Base-by-base conservation (phyloP, 2,113 vertebrate genomes). In the Buteo buteo region DNA sequence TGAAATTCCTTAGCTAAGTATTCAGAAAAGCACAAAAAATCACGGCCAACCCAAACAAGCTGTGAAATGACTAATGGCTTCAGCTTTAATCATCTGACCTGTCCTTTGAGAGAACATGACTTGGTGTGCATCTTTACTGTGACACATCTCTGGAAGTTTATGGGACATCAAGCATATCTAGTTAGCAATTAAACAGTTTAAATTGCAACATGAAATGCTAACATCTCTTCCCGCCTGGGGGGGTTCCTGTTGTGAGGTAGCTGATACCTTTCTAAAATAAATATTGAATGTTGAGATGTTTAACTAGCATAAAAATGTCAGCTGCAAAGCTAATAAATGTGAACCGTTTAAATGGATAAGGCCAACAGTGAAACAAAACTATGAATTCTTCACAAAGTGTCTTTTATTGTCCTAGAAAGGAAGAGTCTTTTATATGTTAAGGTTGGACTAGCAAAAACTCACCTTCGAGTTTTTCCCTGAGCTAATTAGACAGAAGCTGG, bases 11-110 rank as follows among this genome's bases (percentile, higher is more conserved):
- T n/a, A 59, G 42, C 40, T 65, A 34, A 74, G 49, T 90, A 50
- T 87, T 91, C 82, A 47, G 74, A 93, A 90, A 92, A 44, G 55
- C 85, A 79, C 61, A 78, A 95, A 94, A 95, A 79, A 71, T 44
- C 74, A 64, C 3, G 1, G 82, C 79, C 90, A 77, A 62, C 38
- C 29, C 80, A 84, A 90, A 67, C 55, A 83, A 90, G 86, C 85
- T 69, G 82, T 82, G 82, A 90, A 94, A 83, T 49, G 62, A 93
- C 83, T 93, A 81, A 94, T 26, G 44, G 50, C 36, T 86, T 88
- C 49, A 52, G 22, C 47, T 88, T 79, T 69, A 72, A 87, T 90
- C 31, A 38, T 28, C 59, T 64, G 38, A 49, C 64, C 77, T 47
- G 72, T 87, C 89, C 78, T 87, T 79, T 69, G 72, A 44, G 34